Base-by-base conservation (phyloP, 2,113 vertebrate genomes). In the Pithys albifrons region DNA sequence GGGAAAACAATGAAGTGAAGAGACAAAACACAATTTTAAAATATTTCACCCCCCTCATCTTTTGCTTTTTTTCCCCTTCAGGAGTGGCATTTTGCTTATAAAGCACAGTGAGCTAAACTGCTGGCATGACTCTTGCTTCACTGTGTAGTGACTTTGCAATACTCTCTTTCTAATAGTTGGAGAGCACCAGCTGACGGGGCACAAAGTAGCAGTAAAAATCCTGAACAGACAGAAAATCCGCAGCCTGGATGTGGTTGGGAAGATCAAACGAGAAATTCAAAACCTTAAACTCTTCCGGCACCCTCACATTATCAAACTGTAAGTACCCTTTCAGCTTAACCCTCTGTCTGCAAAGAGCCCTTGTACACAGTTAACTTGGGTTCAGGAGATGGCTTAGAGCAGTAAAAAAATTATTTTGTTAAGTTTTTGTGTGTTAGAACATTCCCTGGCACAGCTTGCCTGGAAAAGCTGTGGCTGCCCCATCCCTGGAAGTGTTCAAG, bases 281-380 rank as follows among this genome's bases (percentile, higher is more conserved):
- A 99, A 99, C 96, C 98, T 99, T 64, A 99, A 99, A 93, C 98
- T 99, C 96, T 99, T 99, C 95, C 98, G 99, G 85, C 99, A 99
- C 95, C 99, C 99, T 45, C 99, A 99, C 96, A 99, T 99, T 95
- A 99, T 99, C 98, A 99, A 99, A 96, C 97, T 99, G 99, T 99
- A 97, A 99, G 99, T 99, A 86, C 35, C 76, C 48, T 69, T 89
- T 57, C 62, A 27, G 45, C 45, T 58, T 66, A 16, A 33, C 61
- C n/a, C 45, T 75, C 57, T 9, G 1, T 10, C 55, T 67, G 55
- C 82, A 46, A 6, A 41, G 43, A 9, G 35, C 73, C 74, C 51
- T 25, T 17, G 0, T 0, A 1, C 24, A 37, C 24, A 9, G 9
- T 18, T 9, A 9, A 7, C n/a, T 55, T 70, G 37, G 3, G 18